Percentiles rank a stretch among this genome's conserved stretches.
phyloP scores from a whole-genome alignment of 2,797 vertebrate species.

The Alcedo atthis region DNA sequence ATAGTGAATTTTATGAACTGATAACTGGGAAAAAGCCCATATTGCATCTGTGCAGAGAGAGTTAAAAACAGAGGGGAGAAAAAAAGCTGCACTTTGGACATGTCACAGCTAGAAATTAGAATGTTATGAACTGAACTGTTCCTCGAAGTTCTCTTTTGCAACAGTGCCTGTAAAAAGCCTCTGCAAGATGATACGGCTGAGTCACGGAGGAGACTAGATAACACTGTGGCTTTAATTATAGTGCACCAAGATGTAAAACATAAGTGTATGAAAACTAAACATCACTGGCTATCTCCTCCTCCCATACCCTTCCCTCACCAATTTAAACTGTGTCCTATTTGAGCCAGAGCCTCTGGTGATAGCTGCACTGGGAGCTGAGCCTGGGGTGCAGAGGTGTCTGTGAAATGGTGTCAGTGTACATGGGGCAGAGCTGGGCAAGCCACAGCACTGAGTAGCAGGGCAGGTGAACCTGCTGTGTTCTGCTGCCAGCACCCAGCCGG shows the following conservation, averaged over 20 bases:
- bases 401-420: fast-evolving
- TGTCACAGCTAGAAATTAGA: neutral
- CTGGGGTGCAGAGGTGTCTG: neutral
- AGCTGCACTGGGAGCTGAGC: neutral
- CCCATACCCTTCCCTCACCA: neutral
- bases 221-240: neutral
- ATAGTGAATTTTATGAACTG: neutral
- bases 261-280: neutral
- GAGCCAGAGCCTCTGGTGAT: neutral
- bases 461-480: neutral
- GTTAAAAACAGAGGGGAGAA: neutral
- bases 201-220: neutral
- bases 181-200: neutral
- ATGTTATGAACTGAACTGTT: neutral
- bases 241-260: neutral
- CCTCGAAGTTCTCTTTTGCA: neutral
- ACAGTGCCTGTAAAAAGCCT: neutral
- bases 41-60: neutral
- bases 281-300: neutral
- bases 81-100: neutral
- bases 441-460: neutral
- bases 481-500: neutral
- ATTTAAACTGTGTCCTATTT: neutral
- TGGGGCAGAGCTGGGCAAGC: neutral
- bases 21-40: neutral